phyloP scores from a whole-genome alignment of 2,888 invertebrate species.

The Amiota minor region DNA sequence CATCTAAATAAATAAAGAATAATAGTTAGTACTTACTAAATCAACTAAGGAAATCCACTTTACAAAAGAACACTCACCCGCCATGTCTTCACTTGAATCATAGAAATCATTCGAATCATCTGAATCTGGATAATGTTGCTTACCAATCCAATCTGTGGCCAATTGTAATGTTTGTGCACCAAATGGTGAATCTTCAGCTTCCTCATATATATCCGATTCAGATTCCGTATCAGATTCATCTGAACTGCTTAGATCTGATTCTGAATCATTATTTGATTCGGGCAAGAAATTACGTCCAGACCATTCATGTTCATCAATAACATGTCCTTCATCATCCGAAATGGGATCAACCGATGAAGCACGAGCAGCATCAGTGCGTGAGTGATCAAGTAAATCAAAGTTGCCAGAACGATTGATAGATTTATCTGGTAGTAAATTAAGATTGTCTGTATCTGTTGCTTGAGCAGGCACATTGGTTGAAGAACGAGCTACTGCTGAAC shows the following conservation, averaged over 20 bases:
- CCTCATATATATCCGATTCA: constrained; percentile 80
- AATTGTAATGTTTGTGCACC: constrained; percentile 79
- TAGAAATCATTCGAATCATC: constrained; percentile 73
- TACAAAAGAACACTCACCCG: constrained; percentile 54
- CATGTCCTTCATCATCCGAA: constrained; percentile 78
- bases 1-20: constrained; percentile 52
- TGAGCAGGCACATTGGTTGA: no score
- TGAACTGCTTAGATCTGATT: constrained; percentile 75
- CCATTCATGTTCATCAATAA: constrained; percentile 97
- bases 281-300: constrained; percentile 93
- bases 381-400: constrained; percentile 70
- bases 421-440: constrained; percentile 19
- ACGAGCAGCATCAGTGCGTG: constrained; percentile 42
- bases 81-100: constrained; percentile 73
- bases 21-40: background rate
- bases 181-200: constrained; percentile 77
- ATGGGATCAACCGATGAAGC: constrained; percentile 75
- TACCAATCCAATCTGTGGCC: constrained; percentile 81
- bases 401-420: constrained; percentile 51
- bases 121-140: constrained; percentile 75
- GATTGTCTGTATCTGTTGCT: no score
- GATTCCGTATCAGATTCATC: constrained; percentile 79
- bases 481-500: background rate
- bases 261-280: constrained; percentile 83
- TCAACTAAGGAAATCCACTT: constrained; percentile 1